phyloP scores from a whole-genome alignment of 2,888 invertebrate species.

The Rotaria sp. region DNA sequence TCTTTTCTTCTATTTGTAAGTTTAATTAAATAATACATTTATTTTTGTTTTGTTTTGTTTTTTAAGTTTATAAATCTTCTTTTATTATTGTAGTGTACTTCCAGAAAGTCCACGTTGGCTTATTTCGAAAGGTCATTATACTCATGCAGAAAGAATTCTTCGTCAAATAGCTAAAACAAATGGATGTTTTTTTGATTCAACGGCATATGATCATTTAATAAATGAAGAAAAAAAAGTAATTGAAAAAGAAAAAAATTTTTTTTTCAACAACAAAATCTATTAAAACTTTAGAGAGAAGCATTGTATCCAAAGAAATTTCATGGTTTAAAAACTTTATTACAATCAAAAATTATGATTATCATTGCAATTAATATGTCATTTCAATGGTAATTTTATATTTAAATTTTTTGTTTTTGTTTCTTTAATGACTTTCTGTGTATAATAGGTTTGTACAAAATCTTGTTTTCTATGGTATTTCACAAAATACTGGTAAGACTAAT shows the following conservation, averaged over 20 bases:
- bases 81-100: not conserved
- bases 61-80: not conserved
- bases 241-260: not conserved
- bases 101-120: slow-evolving; percentile 40
- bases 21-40: slow-evolving; percentile 2
- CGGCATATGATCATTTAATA: not conserved
- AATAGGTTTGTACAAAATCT: slow-evolving; percentile 36
- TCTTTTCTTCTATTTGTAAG: slow-evolving; percentile 44
- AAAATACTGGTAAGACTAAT: slow-evolving; percentile 25
- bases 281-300: not conserved
- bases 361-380: slow-evolving; percentile 1
- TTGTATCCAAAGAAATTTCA: not conserved
- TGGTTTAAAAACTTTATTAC: not conserved
- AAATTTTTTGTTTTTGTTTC: not conserved
- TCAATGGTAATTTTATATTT: not conserved
- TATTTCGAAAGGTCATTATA: slow-evolving; percentile 2
- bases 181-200: not conserved
- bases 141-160: slow-evolving; percentile 27
- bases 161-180: slow-evolving; percentile 34
- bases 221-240: not conserved
- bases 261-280: not conserved
- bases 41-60: too few relatives aligned
- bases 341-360: not conserved
- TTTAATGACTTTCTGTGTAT: not conserved
- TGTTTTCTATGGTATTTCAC: slow-evolving; percentile 38